phyloP scores from a whole-genome alignment of 2,113 vertebrate species.

The Mustela nigripes region DNA sequence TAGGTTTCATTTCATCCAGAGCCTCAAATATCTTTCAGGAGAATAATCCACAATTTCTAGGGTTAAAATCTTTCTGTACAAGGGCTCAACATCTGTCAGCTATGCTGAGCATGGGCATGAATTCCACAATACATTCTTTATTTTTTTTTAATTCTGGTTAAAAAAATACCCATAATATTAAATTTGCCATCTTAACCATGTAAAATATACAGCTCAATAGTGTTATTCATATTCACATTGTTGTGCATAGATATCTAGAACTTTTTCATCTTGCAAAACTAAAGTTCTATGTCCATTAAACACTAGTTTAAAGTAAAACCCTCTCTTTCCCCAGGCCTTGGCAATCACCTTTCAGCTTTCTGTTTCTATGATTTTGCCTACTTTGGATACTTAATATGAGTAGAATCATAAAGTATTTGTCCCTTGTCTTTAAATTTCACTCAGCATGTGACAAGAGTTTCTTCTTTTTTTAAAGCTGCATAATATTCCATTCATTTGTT shows the following conservation, averaged over 20 bases:
- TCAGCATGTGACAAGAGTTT: not conserved
- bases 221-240: not conserved
- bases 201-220: not conserved
- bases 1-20: not conserved
- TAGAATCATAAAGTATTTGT: not conserved
- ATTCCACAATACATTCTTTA: not conserved
- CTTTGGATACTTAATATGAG: not conserved
- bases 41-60: not conserved
- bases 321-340: not conserved
- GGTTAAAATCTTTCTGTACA: not conserved
- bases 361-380: not conserved
- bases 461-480: not conserved
- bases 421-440: not conserved
- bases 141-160: not conserved
- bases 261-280: not conserved
- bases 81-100: not conserved
- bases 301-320: too few species aligned
- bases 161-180: not conserved
- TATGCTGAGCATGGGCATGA: not conserved
- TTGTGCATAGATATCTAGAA: not conserved
- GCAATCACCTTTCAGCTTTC: not conserved
- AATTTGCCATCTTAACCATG: not conserved
- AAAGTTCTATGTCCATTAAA: not conserved
- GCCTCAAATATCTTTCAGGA: not conserved
- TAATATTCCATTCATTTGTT: not conserved